Evolutionary conservation across 1,140 invertebrate species (phyloP).

Genomic region (Trissolcus basalis): DNA sequence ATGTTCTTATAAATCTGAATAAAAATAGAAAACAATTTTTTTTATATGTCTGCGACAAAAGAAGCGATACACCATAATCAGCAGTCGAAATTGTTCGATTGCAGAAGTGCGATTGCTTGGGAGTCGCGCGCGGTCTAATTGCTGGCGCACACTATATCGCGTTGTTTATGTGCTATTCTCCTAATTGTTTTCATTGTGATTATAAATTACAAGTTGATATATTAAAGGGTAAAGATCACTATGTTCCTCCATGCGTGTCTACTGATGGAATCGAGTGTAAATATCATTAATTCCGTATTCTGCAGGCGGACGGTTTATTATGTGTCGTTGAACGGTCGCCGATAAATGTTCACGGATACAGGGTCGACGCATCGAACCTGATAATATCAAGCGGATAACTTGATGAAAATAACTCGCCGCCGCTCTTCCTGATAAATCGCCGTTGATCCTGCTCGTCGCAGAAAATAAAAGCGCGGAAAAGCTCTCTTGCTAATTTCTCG

Average conservation of each 20-base stretch:
- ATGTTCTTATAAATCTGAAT: too few species aligned
- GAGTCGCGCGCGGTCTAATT: conserved; percentile 9
- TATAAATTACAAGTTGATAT: conserved; percentile 43
- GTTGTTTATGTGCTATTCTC: conserved; percentile 25
- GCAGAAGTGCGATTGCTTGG: too few species aligned
- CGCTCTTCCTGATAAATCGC: conserved; percentile 48
- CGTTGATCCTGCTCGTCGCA: conserved; percentile 25
- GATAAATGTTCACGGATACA: conserved; percentile 59
- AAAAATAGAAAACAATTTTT: too few species aligned
- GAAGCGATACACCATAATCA: too few species aligned
- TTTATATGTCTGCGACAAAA: too few species aligned
- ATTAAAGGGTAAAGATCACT: conserved; percentile 52
- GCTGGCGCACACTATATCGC: conserved; percentile 7
- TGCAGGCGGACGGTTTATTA: conserved; percentile 51
- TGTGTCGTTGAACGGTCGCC: conserved; percentile 58
- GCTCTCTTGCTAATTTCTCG: too few species aligned
- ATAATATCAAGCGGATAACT: conserved; percentile 56
- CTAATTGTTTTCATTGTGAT: conserved; percentile 47
- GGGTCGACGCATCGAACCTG: conserved; percentile 58
- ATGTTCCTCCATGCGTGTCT: conserved; percentile 43
- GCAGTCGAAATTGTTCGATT: too few species aligned
- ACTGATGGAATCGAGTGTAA: conserved; percentile 44
- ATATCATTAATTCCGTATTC: conserved; percentile 58
- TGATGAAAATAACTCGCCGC: conserved; percentile 48
- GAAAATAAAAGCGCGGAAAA: background rate